Conservation (phyloP, 2,113 vertebrate genomes). For the Bothrops jararaca region DNA sequence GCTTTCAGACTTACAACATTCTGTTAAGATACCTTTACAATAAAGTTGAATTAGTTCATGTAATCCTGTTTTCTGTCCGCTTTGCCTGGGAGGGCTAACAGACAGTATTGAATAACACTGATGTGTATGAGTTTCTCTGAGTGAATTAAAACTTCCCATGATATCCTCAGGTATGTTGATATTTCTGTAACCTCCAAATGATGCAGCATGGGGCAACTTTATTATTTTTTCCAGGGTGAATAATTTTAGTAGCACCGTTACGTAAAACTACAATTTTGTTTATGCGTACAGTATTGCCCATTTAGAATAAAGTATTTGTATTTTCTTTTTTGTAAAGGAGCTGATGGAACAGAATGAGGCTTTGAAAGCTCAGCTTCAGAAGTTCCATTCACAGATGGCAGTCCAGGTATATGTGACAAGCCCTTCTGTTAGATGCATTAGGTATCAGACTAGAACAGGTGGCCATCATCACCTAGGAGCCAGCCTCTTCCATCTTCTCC, state of each 20-base stretch:
- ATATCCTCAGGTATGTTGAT: background rate
- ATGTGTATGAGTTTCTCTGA: background rate
- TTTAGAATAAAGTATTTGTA: background rate
- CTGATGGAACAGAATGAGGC: conserved; percentile 89
- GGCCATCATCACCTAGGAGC: background rate
- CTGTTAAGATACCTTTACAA: background rate
- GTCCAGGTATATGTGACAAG: conserved; percentile 78
- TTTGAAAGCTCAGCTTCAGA: conserved; percentile 87
- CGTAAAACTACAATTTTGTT: background rate
- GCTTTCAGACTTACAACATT: background rate
- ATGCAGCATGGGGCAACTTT: background rate
- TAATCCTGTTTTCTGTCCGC: background rate
- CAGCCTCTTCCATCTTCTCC: background rate
- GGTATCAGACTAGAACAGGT: background rate
- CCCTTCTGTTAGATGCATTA: background rate
- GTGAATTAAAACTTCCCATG: background rate
- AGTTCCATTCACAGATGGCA: conserved; percentile 85
- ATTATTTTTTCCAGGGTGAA: background rate
- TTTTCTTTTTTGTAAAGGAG: conserved; percentile 74
- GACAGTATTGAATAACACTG: background rate
- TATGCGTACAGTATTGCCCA: background rate
- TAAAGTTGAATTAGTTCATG: background rate
- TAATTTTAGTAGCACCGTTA: background rate
- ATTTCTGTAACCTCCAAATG: background rate
- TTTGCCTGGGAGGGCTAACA: background rate